Evolutionary conservation across 2,797 vertebrate genomes (phyloP).

Genomic region (Diplodus puntazzo): DNA sequence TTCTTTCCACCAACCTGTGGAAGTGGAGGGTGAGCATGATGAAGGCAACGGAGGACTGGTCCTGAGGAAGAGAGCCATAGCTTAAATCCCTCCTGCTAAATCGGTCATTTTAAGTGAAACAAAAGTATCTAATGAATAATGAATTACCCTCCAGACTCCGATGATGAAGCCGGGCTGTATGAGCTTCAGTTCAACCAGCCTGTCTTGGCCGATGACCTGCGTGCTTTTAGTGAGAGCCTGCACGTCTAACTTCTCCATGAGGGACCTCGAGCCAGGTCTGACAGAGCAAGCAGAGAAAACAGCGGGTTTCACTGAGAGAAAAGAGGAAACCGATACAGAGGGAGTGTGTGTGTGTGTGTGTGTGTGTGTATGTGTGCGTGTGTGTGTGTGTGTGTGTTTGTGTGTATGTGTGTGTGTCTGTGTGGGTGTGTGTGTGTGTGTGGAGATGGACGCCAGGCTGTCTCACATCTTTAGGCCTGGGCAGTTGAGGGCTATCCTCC

Average conservation of each 20-base stretch:
- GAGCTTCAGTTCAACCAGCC: slow-evolving; percentile 83
- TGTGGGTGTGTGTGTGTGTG: neutral
- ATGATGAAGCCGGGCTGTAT: slow-evolving; percentile 86
- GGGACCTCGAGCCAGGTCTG: slow-evolving; percentile 87
- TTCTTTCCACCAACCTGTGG: slow-evolving; percentile 91
- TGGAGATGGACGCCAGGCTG: slow-evolving; percentile 13
- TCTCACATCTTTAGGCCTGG: slow-evolving; percentile 83
- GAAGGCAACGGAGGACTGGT: slow-evolving; percentile 86
- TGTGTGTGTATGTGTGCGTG: too few relatives aligned
- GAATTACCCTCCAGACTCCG: slow-evolving; percentile 92
- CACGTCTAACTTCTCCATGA: slow-evolving; percentile 85
- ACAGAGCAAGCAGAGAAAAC: slow-evolving; percentile 40
- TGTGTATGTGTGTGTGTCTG: neutral
- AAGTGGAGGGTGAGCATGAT: slow-evolving; percentile 90
- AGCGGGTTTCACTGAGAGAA: slow-evolving; percentile 25
- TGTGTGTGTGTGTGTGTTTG: neutral
- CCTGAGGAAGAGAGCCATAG: slow-evolving; percentile 69
- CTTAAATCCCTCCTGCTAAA: neutral
- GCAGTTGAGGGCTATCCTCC: slow-evolving; percentile 78
- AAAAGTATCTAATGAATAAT: too few relatives aligned
- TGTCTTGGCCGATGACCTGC: slow-evolving; percentile 83
- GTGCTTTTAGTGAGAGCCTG: slow-evolving; percentile 66
- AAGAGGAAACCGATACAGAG: slow-evolving; percentile 20
- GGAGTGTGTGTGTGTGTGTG: neutral
- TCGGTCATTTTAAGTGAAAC: neutral